Percentiles rank a stretch among this genome's conserved stretches.
These are phyloP conservation scores for Strix occidentalis DNA, from an alignment of 2,797 vertebrate species.

Conservation along the genomic window DNA sequence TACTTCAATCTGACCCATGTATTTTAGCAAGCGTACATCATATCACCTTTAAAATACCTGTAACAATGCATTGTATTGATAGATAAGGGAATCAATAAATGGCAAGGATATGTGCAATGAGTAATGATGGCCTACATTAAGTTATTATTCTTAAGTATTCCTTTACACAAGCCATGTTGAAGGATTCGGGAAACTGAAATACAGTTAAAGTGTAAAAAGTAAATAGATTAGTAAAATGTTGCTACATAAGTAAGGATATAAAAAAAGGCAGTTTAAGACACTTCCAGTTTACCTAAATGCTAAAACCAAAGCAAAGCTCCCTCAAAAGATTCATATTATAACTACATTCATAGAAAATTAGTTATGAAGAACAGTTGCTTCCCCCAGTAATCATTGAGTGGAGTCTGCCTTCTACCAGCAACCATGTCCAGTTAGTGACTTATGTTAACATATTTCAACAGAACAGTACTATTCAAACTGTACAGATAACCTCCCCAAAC, in stretches of 20 bases:
- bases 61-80: neutral
- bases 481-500: neutral
- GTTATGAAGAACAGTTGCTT: neutral
- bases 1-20: neutral
- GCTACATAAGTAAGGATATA: neutral
- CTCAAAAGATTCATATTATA: neutral
- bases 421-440: neutral
- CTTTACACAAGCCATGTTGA: neutral
- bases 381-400: rapidly evolving
- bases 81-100: neutral
- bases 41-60: neutral
- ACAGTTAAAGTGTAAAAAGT: neutral
- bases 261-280: neutral
- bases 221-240: neutral
- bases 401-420: neutral
- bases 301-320: neutral
- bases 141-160: neutral
- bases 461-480: neutral
- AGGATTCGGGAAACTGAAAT: neutral
- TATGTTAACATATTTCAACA: neutral
- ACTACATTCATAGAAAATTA: neutral
- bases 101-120: neutral
- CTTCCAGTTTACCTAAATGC: neutral
- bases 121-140: neutral
- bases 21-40: neutral